phyloP scores from a whole-genome alignment of 2,888 invertebrate species.

The Ptycholaimellus sp. region DNA sequence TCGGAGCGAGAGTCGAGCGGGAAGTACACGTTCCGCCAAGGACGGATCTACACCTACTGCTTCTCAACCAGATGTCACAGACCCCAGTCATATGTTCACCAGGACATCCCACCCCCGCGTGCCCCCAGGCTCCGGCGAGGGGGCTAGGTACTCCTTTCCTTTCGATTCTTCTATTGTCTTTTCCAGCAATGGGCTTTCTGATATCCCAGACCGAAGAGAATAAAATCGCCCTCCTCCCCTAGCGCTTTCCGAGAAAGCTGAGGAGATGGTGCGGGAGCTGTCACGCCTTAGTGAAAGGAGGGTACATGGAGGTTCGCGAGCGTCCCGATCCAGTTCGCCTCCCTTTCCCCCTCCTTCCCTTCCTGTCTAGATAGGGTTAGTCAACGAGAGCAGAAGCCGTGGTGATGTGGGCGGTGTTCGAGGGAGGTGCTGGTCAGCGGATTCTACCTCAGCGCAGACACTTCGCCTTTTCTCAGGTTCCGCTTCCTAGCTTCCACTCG shows the following conservation, averaged over 20 bases:
- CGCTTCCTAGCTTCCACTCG: no score
- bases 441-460: slow-evolving; percentile 90
- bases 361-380: slow-evolving; percentile 26
- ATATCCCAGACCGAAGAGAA: not conserved
- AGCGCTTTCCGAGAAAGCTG: slow-evolving; percentile 55
- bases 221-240: not conserved
- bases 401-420: slow-evolving; percentile 92
- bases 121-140: no score
- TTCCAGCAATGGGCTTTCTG: no score
- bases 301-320: slow-evolving; percentile 95
- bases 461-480: no score
- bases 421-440: slow-evolving; percentile 96
- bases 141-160: slow-evolving; percentile 31
- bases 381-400: slow-evolving; percentile 99
- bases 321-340: slow-evolving; percentile 50
- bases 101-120: slow-evolving; percentile 94
- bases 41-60: slow-evolving; percentile 65
- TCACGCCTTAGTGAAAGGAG: slow-evolving; percentile 87
- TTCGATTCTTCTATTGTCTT: no score
- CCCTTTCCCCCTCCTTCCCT: not conserved
- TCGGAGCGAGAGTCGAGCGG: slow-evolving; percentile 80
- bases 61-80: no score
- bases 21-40: slow-evolving; percentile 74
- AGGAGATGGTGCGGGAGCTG: slow-evolving; percentile 86
- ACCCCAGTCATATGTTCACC: slow-evolving; percentile 69